Percentiles rank a stretch among this genome's conserved stretches.
These are phyloP conservation scores for Spea multiplicata DNA, from an alignment of 2,113 vertebrate species.

Conservation along the genomic window DNA sequence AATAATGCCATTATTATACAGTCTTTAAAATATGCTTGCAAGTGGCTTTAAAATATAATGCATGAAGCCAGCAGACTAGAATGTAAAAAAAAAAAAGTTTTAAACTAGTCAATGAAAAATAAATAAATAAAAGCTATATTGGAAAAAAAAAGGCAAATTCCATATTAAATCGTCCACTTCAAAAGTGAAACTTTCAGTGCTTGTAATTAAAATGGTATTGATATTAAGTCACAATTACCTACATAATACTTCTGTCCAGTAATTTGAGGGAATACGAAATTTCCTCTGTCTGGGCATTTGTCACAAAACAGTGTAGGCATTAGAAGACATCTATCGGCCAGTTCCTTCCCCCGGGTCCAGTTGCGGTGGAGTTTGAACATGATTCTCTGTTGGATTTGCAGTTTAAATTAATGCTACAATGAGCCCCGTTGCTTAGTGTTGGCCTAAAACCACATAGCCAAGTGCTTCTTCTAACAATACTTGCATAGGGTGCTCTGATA, in stretches of 20 bases:
- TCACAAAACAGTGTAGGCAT: neutral
- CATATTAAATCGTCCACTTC: conserved; percentile 17
- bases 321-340: neutral
- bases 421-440: too few relatives aligned
- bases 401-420: too few relatives aligned
- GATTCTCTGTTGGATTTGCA: too few relatives aligned
- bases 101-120: too few relatives aligned
- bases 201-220: conserved; percentile 19
- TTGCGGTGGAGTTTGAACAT: too few relatives aligned
- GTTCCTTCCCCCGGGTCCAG: too few relatives aligned
- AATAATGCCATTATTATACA: too few relatives aligned
- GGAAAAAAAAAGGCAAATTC: neutral
- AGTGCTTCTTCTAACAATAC: too few relatives aligned
- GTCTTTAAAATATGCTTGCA: too few relatives aligned
- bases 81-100: neutral
- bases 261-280: neutral
- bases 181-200: conserved; percentile 42
- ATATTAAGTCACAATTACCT: neutral
- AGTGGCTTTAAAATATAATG: neutral
- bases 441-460: too few relatives aligned
- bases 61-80: neutral
- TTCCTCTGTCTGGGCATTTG: neutral
- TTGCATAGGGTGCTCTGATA: too few relatives aligned
- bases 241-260: neutral
- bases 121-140: neutral